Evolutionary conservation across 2,113 vertebrate genomes (phyloP).

Genomic region (Todiramphus chloris): DNA sequence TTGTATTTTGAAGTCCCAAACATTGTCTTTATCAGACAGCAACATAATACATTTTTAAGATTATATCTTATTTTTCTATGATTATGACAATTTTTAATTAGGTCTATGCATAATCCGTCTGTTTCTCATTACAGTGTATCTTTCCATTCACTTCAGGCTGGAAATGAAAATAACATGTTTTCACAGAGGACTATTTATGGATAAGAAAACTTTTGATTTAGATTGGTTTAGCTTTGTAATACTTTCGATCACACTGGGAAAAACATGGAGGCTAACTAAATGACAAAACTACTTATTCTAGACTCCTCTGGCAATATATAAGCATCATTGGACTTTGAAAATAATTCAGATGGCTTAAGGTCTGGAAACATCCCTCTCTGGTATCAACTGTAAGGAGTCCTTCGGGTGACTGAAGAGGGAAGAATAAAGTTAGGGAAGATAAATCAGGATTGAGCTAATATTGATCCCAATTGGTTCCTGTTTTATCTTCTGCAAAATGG

Average conservation of each 20-base stretch:
- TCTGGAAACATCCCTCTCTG: not conserved
- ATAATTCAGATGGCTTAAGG: not conserved
- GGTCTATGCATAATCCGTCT: not conserved
- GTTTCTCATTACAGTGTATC: not conserved
- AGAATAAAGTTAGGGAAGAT: not conserved
- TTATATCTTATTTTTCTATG: not conserved
- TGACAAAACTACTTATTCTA: not conserved
- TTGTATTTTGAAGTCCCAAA: not conserved
- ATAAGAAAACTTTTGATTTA: not conserved
- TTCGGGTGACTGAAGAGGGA: not conserved
- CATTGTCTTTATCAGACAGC: not conserved
- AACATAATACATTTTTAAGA: not conserved
- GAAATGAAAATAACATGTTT: not conserved
- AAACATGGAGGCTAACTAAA: not conserved
- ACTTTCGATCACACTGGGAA: fast-evolving
- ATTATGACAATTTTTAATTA: not conserved
- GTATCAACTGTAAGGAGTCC: not conserved
- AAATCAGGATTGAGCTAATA: not conserved
- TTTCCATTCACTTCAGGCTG: not conserved
- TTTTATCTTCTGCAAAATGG: not conserved
- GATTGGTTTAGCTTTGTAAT: not conserved
- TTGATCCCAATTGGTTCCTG: not conserved
- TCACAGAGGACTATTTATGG: not conserved
- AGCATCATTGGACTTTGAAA: not conserved
- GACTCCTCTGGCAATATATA: not conserved